Evolutionary conservation across 2,113 vertebrate genomes (phyloP).

Genomic region (Ifrita kowaldi): DNA sequence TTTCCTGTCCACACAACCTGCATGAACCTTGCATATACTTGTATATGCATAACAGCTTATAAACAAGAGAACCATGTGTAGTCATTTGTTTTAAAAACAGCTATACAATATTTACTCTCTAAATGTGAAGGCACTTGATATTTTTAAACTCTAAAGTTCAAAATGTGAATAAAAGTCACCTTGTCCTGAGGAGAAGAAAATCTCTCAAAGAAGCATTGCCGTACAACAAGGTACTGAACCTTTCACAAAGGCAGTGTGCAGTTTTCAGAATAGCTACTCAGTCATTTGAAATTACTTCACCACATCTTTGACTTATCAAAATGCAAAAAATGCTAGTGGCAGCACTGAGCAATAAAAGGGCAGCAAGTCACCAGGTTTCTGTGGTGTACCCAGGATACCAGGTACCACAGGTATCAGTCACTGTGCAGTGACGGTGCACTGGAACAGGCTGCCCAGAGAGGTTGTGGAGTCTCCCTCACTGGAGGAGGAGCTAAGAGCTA

Average conservation of each 20-base stretch:
- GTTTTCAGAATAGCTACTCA: background rate
- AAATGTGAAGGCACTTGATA: background rate
- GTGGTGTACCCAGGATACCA: background rate
- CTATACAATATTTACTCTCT: background rate
- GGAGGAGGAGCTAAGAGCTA: background rate
- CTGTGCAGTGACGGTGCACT: background rate
- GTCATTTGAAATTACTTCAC: background rate
- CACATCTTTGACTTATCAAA: background rate
- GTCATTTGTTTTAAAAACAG: background rate
- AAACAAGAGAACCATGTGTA: background rate
- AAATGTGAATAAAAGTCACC: background rate
- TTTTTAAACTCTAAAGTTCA: background rate
- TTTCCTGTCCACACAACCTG: background rate
- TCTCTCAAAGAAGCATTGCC: rapidly evolving
- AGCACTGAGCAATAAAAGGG: background rate
- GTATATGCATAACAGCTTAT: rapidly evolving
- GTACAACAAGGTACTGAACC: background rate
- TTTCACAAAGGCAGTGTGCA: rapidly evolving
- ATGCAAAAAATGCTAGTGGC: background rate
- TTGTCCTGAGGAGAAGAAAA: background rate
- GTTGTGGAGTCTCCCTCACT: background rate
- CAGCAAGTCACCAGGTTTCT: background rate
- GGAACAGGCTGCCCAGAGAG: background rate
- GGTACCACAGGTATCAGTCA: background rate
- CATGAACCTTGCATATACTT: background rate